These are phyloP conservation scores for Acropora tenuis DNA, from an alignment of 64 coral and sea anemone species.

Conservation along the genomic window DNA sequence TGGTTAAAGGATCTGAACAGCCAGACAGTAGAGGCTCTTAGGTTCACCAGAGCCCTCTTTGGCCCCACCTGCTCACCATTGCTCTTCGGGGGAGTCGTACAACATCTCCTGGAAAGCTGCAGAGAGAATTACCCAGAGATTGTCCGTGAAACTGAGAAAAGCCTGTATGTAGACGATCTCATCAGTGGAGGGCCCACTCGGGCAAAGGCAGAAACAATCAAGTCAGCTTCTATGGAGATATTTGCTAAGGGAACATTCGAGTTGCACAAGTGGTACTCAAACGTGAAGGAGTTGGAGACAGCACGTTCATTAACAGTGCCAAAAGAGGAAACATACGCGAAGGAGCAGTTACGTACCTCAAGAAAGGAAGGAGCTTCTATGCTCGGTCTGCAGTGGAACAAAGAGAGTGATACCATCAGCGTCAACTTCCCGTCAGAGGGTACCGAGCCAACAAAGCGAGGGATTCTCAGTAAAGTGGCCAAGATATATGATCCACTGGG, in stretches of 20 bases:
- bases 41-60: no score
- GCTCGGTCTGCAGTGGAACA: background rate
- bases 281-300: background rate
- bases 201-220: background rate
- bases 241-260: conserved; percentile 26
- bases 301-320: background rate
- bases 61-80: no score
- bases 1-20: no score
- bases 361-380: background rate
- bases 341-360: background rate
- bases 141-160: background rate
- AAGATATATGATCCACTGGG: background rate
- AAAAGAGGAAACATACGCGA: background rate
- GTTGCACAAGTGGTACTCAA: background rate
- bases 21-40: no score
- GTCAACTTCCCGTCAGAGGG: background rate
- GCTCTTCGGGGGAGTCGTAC: no score
- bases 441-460: background rate
- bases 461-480: background rate
- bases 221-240: conserved; percentile 17
- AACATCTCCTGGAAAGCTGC: no score
- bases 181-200: background rate
- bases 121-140: no score
- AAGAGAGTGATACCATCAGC: background rate
- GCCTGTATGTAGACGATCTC: background rate